phyloP scores from a whole-genome alignment of 2,797 vertebrate species.

The Brachyrhaphis roseni region DNA sequence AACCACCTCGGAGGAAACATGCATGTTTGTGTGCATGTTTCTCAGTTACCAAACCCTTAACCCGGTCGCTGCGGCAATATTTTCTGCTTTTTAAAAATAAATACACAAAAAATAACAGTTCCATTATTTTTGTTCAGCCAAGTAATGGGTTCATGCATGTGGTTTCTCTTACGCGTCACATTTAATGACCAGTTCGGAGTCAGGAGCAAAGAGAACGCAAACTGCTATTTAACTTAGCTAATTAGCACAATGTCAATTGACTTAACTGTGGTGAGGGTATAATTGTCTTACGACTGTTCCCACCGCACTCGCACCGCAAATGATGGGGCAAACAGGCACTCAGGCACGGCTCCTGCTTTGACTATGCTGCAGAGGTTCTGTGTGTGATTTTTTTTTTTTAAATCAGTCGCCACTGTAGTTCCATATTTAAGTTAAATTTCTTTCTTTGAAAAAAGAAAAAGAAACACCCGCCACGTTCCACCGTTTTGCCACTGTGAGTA shows the following conservation, averaged over 20 bases:
- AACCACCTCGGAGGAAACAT: slow-evolving; percentile 17
- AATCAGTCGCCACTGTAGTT: not conserved
- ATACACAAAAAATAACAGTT: slow-evolving; percentile 30
- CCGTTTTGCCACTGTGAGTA: slow-evolving; percentile 8
- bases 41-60: slow-evolving; percentile 36
- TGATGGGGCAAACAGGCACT: slow-evolving; percentile 56
- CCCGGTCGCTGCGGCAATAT: slow-evolving; percentile 31
- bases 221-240: slow-evolving; percentile 67
- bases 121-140: slow-evolving; percentile 62
- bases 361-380: slow-evolving; percentile 20
- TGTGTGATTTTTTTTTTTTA: slow-evolving; percentile 22
- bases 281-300: slow-evolving; percentile 64
- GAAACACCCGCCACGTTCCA: slow-evolving; percentile 8
- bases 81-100: slow-evolving; percentile 8
- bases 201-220: slow-evolving; percentile 52
- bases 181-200: slow-evolving; percentile 56
- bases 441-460: not conserved
- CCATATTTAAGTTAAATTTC: slow-evolving; percentile 15
- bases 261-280: slow-evolving; percentile 60
- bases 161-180: slow-evolving; percentile 54
- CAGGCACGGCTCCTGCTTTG: slow-evolving; percentile 22
- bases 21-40: slow-evolving; percentile 24
- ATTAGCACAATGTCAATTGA: slow-evolving; percentile 73
- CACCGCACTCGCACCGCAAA: slow-evolving; percentile 60
- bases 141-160: slow-evolving; percentile 36